Conservation (phyloP, 2,888 invertebrate genomes). For the Syritta pipiens region DNA sequence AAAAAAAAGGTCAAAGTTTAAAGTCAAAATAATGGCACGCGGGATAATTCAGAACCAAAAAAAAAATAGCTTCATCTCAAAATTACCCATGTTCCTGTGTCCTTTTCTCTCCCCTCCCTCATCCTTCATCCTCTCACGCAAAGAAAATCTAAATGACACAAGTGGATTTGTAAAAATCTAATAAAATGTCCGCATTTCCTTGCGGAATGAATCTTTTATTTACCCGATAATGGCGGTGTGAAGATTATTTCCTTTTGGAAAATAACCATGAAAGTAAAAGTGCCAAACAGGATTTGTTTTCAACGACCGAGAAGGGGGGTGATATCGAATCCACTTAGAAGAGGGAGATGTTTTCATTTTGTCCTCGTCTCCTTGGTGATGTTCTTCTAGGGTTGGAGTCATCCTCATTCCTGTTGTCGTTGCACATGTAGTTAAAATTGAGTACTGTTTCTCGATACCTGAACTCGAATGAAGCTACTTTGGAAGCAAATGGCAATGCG, state of each 20-base stretch:
- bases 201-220: conserved; percentile 41
- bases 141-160: conserved; percentile 41
- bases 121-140: neutral
- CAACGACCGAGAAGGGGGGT: neutral
- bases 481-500: no score
- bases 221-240: conserved; percentile 33
- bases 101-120: no score
- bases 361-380: neutral
- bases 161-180: conserved; percentile 66
- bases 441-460: no score
- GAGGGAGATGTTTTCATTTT: neutral
- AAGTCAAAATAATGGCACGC: conserved; percentile 33
- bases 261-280: conserved; percentile 47
- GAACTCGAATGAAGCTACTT: no score
- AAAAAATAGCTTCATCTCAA: neutral
- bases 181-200: conserved; percentile 51
- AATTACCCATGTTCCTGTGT: no score
- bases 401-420: no score
- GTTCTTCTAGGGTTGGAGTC: no score
- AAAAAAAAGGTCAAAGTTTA: conserved; percentile 54
- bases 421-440: no score
- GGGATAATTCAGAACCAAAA: neutral
- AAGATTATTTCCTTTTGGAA: conserved; percentile 38
- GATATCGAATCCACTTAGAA: conserved; percentile 33
- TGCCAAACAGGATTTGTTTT: conserved; percentile 42